Base-by-base conservation (phyloP, 2,888 invertebrate species). In the Cecidostiba fungosa region DNA sequence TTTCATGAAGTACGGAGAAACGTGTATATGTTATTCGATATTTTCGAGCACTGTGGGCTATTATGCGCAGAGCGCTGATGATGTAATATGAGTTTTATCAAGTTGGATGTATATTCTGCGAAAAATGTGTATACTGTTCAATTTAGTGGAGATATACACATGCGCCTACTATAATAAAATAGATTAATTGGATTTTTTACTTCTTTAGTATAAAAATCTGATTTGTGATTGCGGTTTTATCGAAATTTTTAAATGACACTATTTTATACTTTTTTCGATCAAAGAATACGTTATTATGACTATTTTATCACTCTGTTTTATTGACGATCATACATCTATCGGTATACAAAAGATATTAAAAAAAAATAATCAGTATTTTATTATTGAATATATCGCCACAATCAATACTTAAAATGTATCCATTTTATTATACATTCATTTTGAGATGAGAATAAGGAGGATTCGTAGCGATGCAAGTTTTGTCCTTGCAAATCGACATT, bases 401-500 rank as follows among this genome's bases (percentile, higher is more conserved):
- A n/a, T n/a, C n/a, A n/a, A n/a, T n/a, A n/a, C n/a, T n/a, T n/a
- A n/a, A n/a, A n/a, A n/a, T n/a, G n/a, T n/a, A n/a, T n/a, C n/a
- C n/a, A n/a, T n/a, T n/a, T n/a, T n/a, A n/a, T n/a, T n/a, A n/a
- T n/a, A n/a, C n/a, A n/a, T n/a, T n/a, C n/a, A n/a, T n/a, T 36
- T 36, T 36, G 3, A 6, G 6, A 14, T 66, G 66, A 26, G 10
- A 0, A 16, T 29, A 29, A 29, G 66, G 36, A 26, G 87, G 86
- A 32, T 87, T 88, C 6, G 82, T 85, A 10, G 86, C 81, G n/a
- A 91, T 70, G 82, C 91, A 91, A n/a, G 77, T 79, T 12, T 59
- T 59, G 10, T 89, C 88, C 77, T 89, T 84, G 77, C 92, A 92
- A 47, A 82, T 74, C 0, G 87, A 85, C 89, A 92, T 89, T 62